Percentiles rank a stretch among this genome's conserved stretches.
Conservation (phyloP, 1,140 invertebrate species). For the Prorops nasuta region DNA sequence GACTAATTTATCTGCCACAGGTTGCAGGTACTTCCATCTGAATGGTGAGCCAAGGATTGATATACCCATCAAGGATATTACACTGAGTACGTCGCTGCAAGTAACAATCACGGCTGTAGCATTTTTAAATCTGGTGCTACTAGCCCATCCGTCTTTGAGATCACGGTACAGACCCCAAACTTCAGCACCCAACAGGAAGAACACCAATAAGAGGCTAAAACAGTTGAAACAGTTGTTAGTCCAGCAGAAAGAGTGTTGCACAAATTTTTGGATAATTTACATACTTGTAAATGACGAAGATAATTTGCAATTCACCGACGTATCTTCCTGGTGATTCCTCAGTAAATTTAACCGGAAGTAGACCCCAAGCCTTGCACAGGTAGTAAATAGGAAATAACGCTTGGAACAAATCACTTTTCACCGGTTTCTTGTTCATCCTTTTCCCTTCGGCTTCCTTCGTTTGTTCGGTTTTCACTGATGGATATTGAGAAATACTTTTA, state of each 20-base stretch:
- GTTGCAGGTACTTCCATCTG: conserved; percentile 40
- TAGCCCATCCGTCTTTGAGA: conserved; percentile 45
- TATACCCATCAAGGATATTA: conserved; percentile 31
- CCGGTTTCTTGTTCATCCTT: conserved; percentile 10
- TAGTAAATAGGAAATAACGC: conserved; percentile 42
- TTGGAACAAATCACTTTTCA: conserved; percentile 36
- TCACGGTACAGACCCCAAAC: conserved; percentile 48
- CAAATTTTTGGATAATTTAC: background rate
- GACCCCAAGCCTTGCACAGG: conserved; percentile 37
- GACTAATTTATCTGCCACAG: conserved; percentile 36
- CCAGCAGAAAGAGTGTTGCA: background rate
- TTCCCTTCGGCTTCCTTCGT: conserved; percentile 4
- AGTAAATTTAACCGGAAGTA: conserved; percentile 37
- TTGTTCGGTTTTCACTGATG: no score
- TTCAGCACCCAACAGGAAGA: conserved; percentile 25
- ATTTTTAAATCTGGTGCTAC: conserved; percentile 48
- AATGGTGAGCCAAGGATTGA: conserved; percentile 36
- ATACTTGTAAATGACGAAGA: conserved; percentile 41
- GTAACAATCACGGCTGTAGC: conserved; percentile 44
- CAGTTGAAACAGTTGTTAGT: background rate
- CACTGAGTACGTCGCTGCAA: conserved; percentile 41
- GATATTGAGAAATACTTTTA: no score
- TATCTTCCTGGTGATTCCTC: conserved; percentile 22
- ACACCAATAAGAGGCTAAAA: conserved; percentile 26
- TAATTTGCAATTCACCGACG: conserved; percentile 19